Evolutionary conservation across 2,113 vertebrate species (phyloP).

Genomic region (Cryptomyrus ogoouensis): DNA sequence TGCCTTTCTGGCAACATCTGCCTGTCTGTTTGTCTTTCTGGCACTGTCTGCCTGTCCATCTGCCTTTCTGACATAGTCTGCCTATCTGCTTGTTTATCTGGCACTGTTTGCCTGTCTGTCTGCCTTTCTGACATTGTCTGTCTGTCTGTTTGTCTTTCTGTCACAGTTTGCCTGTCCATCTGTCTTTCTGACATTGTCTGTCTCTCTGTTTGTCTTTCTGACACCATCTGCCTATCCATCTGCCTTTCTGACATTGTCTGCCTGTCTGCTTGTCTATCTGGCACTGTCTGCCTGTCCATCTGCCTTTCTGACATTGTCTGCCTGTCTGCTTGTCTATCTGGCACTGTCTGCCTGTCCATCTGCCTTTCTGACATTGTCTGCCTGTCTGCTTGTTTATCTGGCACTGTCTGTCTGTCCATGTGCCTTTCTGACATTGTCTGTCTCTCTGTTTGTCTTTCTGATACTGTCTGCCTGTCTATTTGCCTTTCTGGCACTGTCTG

Average conservation of each 20-base stretch:
- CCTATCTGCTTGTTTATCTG: slow-evolving; percentile 34
- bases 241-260: background rate
- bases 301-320: background rate
- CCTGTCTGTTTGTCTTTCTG: slow-evolving; percentile 36
- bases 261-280: background rate
- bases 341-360: background rate
- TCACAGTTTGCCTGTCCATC: slow-evolving; percentile 4
- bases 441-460: background rate
- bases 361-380: background rate
- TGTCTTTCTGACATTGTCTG: background rate
- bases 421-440: slow-evolving; percentile 16
- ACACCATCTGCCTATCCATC: background rate
- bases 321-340: slow-evolving; percentile 1
- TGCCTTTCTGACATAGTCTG: slow-evolving; percentile 42
- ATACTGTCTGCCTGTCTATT: background rate
- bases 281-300: background rate
- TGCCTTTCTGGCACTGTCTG: background rate
- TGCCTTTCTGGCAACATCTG: slow-evolving; percentile 41
- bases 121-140: background rate
- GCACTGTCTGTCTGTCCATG: slow-evolving; percentile 16
- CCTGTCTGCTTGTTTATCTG: slow-evolving; percentile 22
- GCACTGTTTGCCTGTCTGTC: background rate
- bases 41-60: slow-evolving; percentile 42
- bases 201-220: background rate
- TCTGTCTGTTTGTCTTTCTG: background rate